phyloP scores from a whole-genome alignment of 2,113 vertebrate genomes.

The Eulacestoma nigropectus region DNA sequence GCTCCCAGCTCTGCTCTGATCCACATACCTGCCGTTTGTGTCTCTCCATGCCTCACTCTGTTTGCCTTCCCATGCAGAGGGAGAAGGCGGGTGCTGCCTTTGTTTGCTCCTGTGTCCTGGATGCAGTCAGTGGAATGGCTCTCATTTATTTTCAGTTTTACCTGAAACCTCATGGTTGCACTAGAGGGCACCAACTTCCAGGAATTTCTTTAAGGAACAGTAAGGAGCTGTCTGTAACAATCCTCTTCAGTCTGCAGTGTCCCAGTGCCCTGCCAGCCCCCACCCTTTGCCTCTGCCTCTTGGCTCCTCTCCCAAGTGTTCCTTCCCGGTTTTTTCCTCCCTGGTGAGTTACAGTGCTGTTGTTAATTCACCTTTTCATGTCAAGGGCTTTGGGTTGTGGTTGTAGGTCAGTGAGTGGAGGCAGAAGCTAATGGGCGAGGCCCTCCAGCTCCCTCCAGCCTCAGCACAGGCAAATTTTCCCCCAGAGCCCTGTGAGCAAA shows the following conservation, averaged over 20 bases:
- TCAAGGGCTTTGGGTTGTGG: background rate
- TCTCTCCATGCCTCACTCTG: background rate
- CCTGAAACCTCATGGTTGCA: background rate
- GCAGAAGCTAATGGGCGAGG: background rate
- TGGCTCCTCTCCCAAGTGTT: background rate
- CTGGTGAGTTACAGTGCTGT: background rate
- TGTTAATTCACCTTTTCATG: background rate
- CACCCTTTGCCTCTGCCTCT: background rate
- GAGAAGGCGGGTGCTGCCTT: background rate
- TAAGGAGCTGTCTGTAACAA: background rate
- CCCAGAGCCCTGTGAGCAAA: background rate
- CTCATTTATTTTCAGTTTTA: background rate
- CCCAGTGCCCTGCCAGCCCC: background rate
- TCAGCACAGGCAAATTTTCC: background rate
- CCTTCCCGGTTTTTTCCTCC: background rate
- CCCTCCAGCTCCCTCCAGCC: background rate
- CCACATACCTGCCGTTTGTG: background rate
- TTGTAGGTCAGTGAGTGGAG: background rate
- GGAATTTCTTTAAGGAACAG: background rate
- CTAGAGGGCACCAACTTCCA: slow-evolving; percentile 38
- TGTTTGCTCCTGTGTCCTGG: background rate
- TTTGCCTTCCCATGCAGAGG: background rate
- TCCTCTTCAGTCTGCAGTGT: background rate
- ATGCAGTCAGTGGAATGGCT: background rate
- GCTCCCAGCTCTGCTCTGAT: background rate